Conservation (phyloP, 2,888 invertebrate genomes). For the Dolichopus griseipennis region DNA sequence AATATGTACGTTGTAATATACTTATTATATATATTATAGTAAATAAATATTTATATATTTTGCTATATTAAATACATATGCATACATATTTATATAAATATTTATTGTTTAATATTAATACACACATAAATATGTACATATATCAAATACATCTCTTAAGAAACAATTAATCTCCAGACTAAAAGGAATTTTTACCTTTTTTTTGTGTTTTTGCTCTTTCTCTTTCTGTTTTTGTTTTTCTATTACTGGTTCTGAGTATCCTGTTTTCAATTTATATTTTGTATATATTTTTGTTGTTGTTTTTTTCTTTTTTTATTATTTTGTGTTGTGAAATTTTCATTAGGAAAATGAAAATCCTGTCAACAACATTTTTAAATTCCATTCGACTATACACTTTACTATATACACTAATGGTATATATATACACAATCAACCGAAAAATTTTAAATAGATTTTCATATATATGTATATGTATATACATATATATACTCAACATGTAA, state of each 20-base stretch:
- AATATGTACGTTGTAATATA: neutral
- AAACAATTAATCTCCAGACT: constrained; percentile 6
- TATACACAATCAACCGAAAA: too few relatives aligned
- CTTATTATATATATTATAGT: neutral
- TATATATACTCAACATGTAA: too few relatives aligned
- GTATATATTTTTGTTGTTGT: too few relatives aligned
- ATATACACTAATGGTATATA: neutral
- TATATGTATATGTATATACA: too few relatives aligned
- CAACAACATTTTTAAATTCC: constrained; percentile 3
- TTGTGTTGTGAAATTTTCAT: constrained; percentile 2
- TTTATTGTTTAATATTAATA: neutral
- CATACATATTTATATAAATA: neutral
- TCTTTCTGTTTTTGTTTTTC: neutral
- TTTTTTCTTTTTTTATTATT: too few relatives aligned
- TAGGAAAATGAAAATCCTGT: constrained; percentile 4
- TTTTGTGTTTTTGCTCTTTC: neutral
- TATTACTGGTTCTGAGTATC: neutral
- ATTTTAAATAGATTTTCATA: too few relatives aligned
- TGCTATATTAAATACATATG: neutral
- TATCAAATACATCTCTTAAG: constrained; percentile 1
- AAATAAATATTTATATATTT: too few relatives aligned
- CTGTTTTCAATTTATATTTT: too few relatives aligned
- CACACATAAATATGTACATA: neutral
- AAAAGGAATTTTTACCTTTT: constrained; percentile 1
- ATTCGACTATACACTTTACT: neutral